These are phyloP conservation scores for Cirrhinus molitorella DNA, from an alignment of 2,797 vertebrate species.

Conservation along the genomic window DNA sequence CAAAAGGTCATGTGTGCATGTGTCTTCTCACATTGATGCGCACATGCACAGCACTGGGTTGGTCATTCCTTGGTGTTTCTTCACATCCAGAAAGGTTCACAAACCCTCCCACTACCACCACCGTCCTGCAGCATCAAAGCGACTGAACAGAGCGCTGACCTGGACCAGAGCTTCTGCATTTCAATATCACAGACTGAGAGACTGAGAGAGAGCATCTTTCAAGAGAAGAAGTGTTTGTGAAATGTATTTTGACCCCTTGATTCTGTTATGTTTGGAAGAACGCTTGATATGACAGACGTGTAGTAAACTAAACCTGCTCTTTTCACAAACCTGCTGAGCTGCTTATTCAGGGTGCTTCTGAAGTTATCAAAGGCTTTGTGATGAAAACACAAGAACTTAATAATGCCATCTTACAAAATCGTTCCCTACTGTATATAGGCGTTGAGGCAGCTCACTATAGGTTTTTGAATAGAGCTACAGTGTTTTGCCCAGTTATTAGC, in stretches of 20 bases:
- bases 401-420: no score
- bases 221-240: background rate
- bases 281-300: background rate
- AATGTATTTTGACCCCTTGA: background rate
- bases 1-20: background rate
- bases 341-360: background rate
- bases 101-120: background rate
- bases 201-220: background rate
- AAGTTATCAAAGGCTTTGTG: constrained; percentile 1
- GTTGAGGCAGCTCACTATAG: background rate
- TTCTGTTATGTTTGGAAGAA: constrained; percentile 7
- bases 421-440: background rate
- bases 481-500: background rate
- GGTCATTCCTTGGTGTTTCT: constrained; percentile 25
- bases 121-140: background rate
- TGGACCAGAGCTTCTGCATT: constrained; percentile 2
- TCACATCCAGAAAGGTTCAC: constrained; percentile 26
- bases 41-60: constrained; percentile 24
- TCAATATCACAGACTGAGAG: constrained; percentile 4
- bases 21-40: background rate
- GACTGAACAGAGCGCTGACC: background rate
- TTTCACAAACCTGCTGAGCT: background rate
- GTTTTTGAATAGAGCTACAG: background rate
- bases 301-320: background rate
- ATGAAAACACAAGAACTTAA: background rate